phyloP scores from a whole-genome alignment of 2,797 vertebrate species.

The Tenualosa ilisha region DNA sequence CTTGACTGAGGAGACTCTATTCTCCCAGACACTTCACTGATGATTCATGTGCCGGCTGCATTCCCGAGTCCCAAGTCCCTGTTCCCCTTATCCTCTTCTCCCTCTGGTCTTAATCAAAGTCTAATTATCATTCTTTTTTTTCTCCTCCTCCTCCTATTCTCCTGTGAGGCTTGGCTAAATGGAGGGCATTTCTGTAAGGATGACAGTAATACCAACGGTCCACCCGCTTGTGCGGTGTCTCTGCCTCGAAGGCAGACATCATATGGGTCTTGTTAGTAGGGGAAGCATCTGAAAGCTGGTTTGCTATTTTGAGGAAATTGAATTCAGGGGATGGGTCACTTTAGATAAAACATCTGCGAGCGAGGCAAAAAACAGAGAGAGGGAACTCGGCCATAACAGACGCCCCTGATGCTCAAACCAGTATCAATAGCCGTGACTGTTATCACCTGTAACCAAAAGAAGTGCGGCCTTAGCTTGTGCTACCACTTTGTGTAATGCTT shows the following conservation, averaged over 20 bases:
- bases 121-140: slow-evolving; percentile 44
- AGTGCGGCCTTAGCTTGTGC: neutral
- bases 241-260: slow-evolving; percentile 44
- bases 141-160: neutral
- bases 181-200: slow-evolving; percentile 40
- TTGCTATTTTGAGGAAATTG: slow-evolving; percentile 51
- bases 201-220: slow-evolving; percentile 40
- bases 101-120: slow-evolving; percentile 53
- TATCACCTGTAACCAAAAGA: neutral
- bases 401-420: neutral
- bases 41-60: slow-evolving; percentile 5
- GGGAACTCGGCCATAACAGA: neutral
- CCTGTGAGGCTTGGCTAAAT: slow-evolving; percentile 38
- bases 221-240: slow-evolving; percentile 36
- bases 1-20: slow-evolving; percentile 30
- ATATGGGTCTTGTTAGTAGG: slow-evolving; percentile 49
- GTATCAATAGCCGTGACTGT: neutral
- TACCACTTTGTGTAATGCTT: neutral
- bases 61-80: slow-evolving; percentile 31
- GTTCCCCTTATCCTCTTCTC: slow-evolving; percentile 26
- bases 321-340: slow-evolving; percentile 48
- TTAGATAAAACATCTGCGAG: slow-evolving; percentile 33
- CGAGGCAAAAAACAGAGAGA: slow-evolving; percentile 21
- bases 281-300: slow-evolving; percentile 28
- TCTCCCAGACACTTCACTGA: slow-evolving; percentile 41